Base-by-base conservation (phyloP, 2,888 invertebrate genomes). In the Pomacea canaliculata region DNA sequence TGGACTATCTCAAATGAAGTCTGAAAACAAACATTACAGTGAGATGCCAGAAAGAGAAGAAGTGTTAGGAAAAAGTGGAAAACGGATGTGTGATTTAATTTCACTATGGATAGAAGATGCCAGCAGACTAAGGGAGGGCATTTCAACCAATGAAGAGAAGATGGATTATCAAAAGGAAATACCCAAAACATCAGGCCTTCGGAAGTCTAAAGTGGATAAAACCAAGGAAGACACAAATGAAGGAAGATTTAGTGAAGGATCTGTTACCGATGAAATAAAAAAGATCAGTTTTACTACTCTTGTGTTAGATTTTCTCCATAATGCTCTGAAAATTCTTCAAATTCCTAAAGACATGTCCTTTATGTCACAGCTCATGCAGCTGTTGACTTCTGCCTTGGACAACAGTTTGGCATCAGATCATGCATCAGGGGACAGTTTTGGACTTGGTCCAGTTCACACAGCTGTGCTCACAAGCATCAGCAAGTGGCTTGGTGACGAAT, bases 401-500 rank as follows among this genome's bases (percentile, higher is more conserved):
- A 69, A 69, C 46, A 62, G 60, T 49, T 4, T 27, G 12, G 16
- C 37, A 7, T 8, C 18, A n/a, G 62, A 46, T 8, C 7, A 56
- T 16, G 51, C 62, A n/a, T 48, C 62, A 13, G 60, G 19, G 27
- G 60, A 74, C 16, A 69, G 74, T 48, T 48, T 13, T 8, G 19
- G 19, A 12, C n/a, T 56, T 18, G n/a, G 62, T 7, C 59, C 49
- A 27, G 46, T 60, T 19, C 68, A 63, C 27, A 49, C 69, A 27
- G 51, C 23, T 48, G 23, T 51, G 7, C 18, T 74, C 48, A 51
- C 48, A 0, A 48, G n/a, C 1, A 48, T 74, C n/a, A n/a, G 62
- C 10, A 37, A 9, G 12, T 87, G 85, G 86, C 75, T 88, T 2
- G 88, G 88, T 0, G 75, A 83, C 48, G 81, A 85, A 73, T 85